Conservation (phyloP, 2,113 vertebrate species). For the Corythornis cristatus region DNA sequence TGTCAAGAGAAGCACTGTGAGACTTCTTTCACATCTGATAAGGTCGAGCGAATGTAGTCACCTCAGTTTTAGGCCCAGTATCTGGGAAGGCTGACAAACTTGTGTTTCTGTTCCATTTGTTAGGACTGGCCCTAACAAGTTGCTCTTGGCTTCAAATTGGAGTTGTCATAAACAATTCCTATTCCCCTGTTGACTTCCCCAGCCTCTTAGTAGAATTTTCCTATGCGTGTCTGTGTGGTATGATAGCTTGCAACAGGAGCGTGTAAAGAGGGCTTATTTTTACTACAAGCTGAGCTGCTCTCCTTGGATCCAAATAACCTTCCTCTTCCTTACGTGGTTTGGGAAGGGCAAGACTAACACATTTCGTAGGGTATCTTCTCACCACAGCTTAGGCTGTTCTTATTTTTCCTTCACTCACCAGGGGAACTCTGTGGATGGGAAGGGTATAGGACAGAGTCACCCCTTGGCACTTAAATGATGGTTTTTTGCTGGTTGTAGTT, state of each 20-base stretch:
- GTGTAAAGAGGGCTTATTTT: conserved; percentile 33
- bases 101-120: conserved; percentile 51
- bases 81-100: conserved; percentile 44
- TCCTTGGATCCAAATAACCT: background rate
- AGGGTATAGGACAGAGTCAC: background rate
- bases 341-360: background rate
- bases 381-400: background rate
- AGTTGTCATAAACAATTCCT: conserved; percentile 62
- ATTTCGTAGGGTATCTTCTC: background rate
- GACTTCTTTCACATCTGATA: conserved; percentile 15
- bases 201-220: conserved; percentile 55
- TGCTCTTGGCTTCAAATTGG: conserved; percentile 59
- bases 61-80: conserved; percentile 11
- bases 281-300: conserved; percentile 32
- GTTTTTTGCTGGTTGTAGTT: background rate
- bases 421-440: background rate
- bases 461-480: background rate
- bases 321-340: background rate
- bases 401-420: background rate
- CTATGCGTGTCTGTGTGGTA: conserved; percentile 39
- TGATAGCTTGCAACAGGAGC: conserved; percentile 40
- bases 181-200: conserved; percentile 40
- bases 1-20: background rate
- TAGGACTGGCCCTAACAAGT: conserved; percentile 60
- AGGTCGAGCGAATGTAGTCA: background rate